phyloP scores from a whole-genome alignment of 2,797 vertebrate species.

The Sternarchorhynchus goeldii region DNA sequence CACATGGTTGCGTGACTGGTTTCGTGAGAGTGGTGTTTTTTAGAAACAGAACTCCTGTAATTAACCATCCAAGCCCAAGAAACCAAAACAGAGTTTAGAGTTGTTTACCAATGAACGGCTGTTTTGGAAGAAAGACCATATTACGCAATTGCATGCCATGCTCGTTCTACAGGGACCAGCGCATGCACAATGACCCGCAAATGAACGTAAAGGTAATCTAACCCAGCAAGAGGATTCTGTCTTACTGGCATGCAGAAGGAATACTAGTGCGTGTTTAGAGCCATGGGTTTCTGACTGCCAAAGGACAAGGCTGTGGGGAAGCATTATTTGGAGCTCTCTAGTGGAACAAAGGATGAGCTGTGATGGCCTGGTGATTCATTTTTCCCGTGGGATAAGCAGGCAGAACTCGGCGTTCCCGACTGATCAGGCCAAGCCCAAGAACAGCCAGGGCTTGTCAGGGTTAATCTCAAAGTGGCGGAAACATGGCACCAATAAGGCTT shows the following conservation, averaged over 20 bases:
- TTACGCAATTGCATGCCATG: constrained; percentile 14
- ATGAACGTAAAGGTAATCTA: constrained; percentile 15
- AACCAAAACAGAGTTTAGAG: constrained; percentile 42
- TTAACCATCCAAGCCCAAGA: constrained; percentile 40
- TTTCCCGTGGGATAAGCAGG: constrained; percentile 25
- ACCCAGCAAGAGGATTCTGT: constrained; percentile 4
- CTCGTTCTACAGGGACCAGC: constrained; percentile 16
- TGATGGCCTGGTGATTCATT: constrained; percentile 51
- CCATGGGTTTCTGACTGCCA: constrained; percentile 8
- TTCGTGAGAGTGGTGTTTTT: constrained; percentile 46
- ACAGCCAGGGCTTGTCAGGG: constrained; percentile 32
- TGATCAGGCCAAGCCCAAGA: constrained; percentile 32
- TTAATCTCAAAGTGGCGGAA: constrained; percentile 42
- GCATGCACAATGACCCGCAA: constrained; percentile 16
- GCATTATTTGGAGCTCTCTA: constrained; percentile 17
- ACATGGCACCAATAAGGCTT: constrained; percentile 18
- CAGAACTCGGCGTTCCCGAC: constrained; percentile 39
- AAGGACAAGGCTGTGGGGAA: constrained; percentile 33
- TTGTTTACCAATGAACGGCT: constrained; percentile 45
- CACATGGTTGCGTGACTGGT: constrained; percentile 15
- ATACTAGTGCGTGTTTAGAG: constrained; percentile 11
- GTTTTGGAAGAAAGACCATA: constrained; percentile 39
- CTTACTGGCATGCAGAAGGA: constrained; percentile 19
- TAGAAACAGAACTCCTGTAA: constrained; percentile 46
- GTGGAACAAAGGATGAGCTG: constrained; percentile 41